Percentiles rank a stretch among this genome's conserved stretches.
phyloP scores from a whole-genome alignment of 2,113 vertebrate species.

The Chloropsis hardwickii region DNA sequence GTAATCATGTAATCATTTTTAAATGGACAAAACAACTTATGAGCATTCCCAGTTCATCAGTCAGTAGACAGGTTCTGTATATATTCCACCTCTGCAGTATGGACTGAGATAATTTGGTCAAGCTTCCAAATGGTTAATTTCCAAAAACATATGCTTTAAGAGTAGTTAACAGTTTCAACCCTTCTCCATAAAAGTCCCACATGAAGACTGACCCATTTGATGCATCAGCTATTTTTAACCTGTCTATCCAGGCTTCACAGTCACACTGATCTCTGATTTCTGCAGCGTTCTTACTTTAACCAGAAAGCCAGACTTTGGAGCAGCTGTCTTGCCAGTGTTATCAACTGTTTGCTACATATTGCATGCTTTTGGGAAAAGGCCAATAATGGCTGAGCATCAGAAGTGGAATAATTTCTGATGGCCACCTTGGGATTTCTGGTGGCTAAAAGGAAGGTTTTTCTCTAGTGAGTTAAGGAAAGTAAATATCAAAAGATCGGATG shows the following conservation, averaged over 20 bases:
- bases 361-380: neutral
- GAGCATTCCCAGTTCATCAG: neutral
- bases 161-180: neutral
- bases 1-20: neutral
- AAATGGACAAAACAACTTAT: neutral
- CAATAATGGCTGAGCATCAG: neutral
- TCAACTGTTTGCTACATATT: constrained; percentile 4
- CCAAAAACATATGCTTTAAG: neutral
- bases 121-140: constrained; percentile 34
- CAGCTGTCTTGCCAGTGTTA: neutral
- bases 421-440: constrained; percentile 2
- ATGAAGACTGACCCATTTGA: constrained; percentile 39
- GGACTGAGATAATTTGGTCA: neutral
- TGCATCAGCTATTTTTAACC: constrained; percentile 55
- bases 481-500: neutral
- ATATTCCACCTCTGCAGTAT: neutral
- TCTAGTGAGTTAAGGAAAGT: neutral
- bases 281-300: constrained; percentile 27
- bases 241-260: constrained; percentile 13
- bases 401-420: neutral
- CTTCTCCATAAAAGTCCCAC: constrained; percentile 8
- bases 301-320: neutral
- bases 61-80: neutral
- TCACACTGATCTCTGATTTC: neutral
- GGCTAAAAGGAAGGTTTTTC: neutral